A percentile compares a stretch with the other conserved stretches of the same genome.
These are phyloP conservation scores for Pocillopora grandis DNA, from an alignment of 92 coral and sea anemone species.

Conservation along the genomic window DNA sequence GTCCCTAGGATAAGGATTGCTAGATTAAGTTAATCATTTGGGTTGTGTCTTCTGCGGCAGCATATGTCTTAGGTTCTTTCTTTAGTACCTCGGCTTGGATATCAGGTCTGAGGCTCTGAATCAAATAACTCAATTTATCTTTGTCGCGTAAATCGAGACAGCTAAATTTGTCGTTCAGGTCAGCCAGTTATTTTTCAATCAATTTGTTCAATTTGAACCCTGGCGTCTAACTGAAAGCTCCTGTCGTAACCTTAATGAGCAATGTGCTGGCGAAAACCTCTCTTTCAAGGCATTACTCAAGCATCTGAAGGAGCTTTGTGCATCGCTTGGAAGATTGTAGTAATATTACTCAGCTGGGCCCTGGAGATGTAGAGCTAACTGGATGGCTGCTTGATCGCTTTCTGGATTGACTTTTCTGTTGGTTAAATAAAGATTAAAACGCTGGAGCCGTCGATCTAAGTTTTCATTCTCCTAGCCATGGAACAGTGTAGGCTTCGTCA, in stretches of 20 bases:
- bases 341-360: not conserved
- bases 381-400: not conserved
- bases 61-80: not conserved
- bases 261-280: not conserved
- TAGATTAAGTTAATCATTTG: not conserved
- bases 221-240: not conserved
- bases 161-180: not conserved
- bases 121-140: not conserved
- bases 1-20: not conserved
- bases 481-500: not conserved
- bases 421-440: not conserved
- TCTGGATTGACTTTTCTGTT: not conserved
- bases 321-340: not conserved
- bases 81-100: not conserved
- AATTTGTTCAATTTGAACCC: too few species aligned
- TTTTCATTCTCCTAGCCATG: conserved; percentile 2
- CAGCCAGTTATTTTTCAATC: not conserved
- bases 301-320: not conserved
- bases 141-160: not conserved
- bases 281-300: not conserved
- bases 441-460: not conserved
- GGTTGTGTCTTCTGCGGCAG: not conserved
- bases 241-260: not conserved
- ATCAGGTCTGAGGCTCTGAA: not conserved
- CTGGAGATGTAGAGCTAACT: not conserved